phyloP scores from a whole-genome alignment of 2,888 invertebrate genomes.

The Epinotia brunnichana region DNA sequence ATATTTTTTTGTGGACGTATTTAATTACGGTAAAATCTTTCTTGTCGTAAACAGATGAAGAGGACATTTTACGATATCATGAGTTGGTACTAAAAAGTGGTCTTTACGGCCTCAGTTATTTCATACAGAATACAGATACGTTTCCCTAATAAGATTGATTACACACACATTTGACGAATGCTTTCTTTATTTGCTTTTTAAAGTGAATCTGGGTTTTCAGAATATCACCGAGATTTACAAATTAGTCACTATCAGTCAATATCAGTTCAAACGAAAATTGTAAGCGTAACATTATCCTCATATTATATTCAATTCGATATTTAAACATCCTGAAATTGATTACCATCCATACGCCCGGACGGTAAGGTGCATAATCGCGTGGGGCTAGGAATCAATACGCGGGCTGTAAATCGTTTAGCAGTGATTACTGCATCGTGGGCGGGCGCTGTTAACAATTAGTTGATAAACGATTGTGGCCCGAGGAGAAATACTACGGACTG shows the following conservation, averaged over 20 bases:
- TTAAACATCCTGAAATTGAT: background rate
- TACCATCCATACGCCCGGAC: background rate
- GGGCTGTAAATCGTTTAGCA: conserved; percentile 8
- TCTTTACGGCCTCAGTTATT: too few species aligned
- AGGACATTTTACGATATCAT: too few species aligned
- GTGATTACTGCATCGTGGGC: background rate
- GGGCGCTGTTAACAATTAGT: conserved; percentile 1
- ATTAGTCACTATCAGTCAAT: background rate
- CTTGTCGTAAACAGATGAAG: too few species aligned
- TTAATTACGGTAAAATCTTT: too few species aligned
- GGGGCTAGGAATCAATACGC: background rate
- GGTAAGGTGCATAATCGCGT: background rate
- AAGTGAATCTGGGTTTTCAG: too few species aligned
- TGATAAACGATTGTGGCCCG: conserved; percentile 1
- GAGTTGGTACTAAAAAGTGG: too few species aligned
- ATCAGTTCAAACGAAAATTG: background rate
- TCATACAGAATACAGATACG: too few species aligned
- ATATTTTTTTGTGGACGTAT: too few species aligned
- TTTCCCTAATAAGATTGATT: too few species aligned
- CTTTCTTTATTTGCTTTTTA: too few species aligned
- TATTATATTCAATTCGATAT: conserved; percentile 1
- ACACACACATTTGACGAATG: too few species aligned
- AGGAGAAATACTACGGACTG: background rate
- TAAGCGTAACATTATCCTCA: background rate
- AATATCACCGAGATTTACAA: background rate